Evolutionary conservation across 1,140 invertebrate genomes (phyloP).

Genomic region (Caenorhabditis briggsae): DNA sequence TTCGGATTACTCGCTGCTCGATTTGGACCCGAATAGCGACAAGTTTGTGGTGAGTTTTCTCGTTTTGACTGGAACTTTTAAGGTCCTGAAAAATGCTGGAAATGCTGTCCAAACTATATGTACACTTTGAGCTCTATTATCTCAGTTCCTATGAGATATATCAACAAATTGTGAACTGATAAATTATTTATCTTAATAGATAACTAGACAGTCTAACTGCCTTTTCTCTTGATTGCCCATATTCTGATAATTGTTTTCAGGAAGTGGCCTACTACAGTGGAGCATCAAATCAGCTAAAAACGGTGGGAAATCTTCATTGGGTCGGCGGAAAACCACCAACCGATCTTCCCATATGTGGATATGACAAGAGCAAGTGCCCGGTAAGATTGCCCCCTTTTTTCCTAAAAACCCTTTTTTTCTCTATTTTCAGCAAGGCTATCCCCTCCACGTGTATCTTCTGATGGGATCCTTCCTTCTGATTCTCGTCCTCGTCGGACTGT

Average conservation of each 20-base stretch:
- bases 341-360: constrained; percentile 84
- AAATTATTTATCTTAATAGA: too few species aligned
- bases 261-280: constrained; percentile 90
- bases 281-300: constrained; percentile 82
- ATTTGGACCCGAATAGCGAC: constrained; percentile 87
- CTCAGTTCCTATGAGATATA: too few species aligned
- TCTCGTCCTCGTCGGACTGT: constrained; percentile 85
- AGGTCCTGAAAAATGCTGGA: constrained; percentile 23
- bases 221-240: too few species aligned
- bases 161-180: too few species aligned
- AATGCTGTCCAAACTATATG: too few species aligned
- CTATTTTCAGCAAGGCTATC: constrained; percentile 82
- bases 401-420: too few species aligned
- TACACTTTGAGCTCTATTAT: too few species aligned
- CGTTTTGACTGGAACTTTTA: background rate
- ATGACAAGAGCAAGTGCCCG: constrained; percentile 88
- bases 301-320: constrained; percentile 85
- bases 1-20: constrained; percentile 89
- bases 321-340: constrained; percentile 83
- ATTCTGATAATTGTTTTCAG: constrained; percentile 79
- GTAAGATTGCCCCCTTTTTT: too few species aligned
- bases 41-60: constrained; percentile 83
- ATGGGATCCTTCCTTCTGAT: constrained; percentile 84
- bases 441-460: constrained; percentile 88
- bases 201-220: too few species aligned